Base-by-base conservation (phyloP, 2,113 vertebrate species). In the Gymnocephalus cernua region DNA sequence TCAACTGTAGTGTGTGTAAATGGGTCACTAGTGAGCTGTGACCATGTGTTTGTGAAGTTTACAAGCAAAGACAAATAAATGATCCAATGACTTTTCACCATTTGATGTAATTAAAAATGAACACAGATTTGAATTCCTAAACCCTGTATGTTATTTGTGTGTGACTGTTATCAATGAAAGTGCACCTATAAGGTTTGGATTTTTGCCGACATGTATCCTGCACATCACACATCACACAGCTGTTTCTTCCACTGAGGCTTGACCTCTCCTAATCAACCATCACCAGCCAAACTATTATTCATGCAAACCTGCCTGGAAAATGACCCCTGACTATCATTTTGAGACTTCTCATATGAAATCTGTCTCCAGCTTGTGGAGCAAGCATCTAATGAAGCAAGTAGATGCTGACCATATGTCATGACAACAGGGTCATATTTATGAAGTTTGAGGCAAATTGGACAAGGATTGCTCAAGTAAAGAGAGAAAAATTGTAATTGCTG, bases 51-150 rank as follows among this genome's bases (percentile, higher is more conserved):
- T 90, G 88, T 94, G 80, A 89, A 77, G 83, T 87, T 91, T 88
- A 84, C 80, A 88, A 80, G 75, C 70, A 82, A 79, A 78, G 56
- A 83, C 35, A 93, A 94, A 95, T 95, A 94, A 94, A 96, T 77
- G 9, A 88, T 79, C 59, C 85, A 86, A 87, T 82, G 48, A 82
- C 75, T 90, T 93, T 91, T 89, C 87, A 91, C 87, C 64, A 70
- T 80, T 77, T 90, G 48, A 29, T 84, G 83, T 85, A 32, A 79
- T 47, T 80, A 47, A 82, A 78, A 72, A 38, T 57, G 0, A 67
- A 78, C 32, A 63, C 67, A 58, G 3, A 18, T 66, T 41, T 73
- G 16, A 38, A 70, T 48, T 18, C 25, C 64, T 18, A 27, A 74
- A 61, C 35, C 3, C 38, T 29, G 62, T 44, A 0, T 35, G 21